Conservation (phyloP, 2,113 vertebrate species). For the Reinhardtius hippoglossoides region DNA sequence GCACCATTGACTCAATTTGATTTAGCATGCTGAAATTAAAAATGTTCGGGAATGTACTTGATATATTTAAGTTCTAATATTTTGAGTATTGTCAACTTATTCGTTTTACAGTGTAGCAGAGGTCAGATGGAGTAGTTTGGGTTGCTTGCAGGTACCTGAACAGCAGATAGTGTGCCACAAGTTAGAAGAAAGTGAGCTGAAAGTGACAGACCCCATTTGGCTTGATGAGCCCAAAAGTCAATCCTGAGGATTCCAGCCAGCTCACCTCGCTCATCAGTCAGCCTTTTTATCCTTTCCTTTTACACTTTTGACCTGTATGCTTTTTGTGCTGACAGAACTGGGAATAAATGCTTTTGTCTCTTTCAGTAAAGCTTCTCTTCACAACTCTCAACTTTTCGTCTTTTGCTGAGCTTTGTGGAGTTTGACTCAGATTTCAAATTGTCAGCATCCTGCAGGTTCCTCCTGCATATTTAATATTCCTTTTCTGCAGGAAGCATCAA, state of each 20-base stretch:
- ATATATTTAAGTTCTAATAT: too few relatives aligned
- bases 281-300: constrained; percentile 31
- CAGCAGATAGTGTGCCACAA: background rate
- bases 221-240: constrained; percentile 16
- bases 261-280: constrained; percentile 31
- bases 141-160: background rate
- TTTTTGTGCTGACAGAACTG: constrained; percentile 44
- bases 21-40: too few relatives aligned
- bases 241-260: constrained; percentile 17
- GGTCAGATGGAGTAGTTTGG: too few relatives aligned
- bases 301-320: constrained; percentile 40
- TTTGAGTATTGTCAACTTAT: too few relatives aligned
- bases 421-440: constrained; percentile 17
- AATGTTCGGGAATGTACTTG: too few relatives aligned
- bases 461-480: constrained; percentile 55
- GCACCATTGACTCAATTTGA: too few relatives aligned
- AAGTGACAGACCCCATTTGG: constrained; percentile 26
- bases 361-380: constrained; percentile 37
- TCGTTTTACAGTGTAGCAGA: too few relatives aligned
- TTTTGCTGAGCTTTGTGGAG: constrained; percentile 44
- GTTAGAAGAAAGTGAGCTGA: background rate
- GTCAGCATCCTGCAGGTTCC: constrained; percentile 46
- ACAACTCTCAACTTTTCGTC: constrained; percentile 39
- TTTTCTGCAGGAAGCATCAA: constrained; percentile 11
- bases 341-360: constrained; percentile 26